phyloP scores from a whole-genome alignment of 2,888 invertebrate species.

The Caenorhabditis afra region DNA sequence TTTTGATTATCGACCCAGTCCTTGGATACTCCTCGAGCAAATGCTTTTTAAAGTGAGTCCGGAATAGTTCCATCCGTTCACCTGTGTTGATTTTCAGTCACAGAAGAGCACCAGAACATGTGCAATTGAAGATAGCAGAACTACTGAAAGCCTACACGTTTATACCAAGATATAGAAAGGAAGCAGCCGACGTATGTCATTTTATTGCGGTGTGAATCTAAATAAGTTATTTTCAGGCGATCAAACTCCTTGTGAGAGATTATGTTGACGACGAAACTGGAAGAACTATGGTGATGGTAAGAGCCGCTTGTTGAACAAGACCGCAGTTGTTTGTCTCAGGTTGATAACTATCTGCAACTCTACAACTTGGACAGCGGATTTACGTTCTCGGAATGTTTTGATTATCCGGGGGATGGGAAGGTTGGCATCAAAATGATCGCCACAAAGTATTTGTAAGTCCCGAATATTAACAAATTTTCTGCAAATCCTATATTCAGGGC shows the following conservation, averaged over 20 bases:
- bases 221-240: too few species aligned
- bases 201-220: too few species aligned
- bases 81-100: not conserved
- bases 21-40: constrained; percentile 4
- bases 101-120: not conserved
- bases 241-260: too few species aligned
- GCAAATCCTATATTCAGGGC: too few species aligned
- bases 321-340: constrained; percentile 1
- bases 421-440: constrained; percentile 21
- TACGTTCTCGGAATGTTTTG: constrained; percentile 2
- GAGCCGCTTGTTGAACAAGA: too few species aligned
- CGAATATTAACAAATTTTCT: too few species aligned
- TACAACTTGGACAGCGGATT: constrained; percentile 12
- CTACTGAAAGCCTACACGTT: not conserved
- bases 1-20: not conserved
- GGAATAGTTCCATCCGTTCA: not conserved
- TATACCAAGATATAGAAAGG: too few species aligned
- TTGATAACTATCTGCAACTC: constrained; percentile 21
- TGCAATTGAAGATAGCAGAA: not conserved
- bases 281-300: not conserved
- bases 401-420: not conserved
- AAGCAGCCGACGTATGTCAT: too few species aligned
- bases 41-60: constrained; percentile 7
- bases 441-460: constrained; percentile 7
- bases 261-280: too few species aligned